Base-by-base conservation (phyloP, 2,797 vertebrate genomes). In the Luscinia luscinia region DNA sequence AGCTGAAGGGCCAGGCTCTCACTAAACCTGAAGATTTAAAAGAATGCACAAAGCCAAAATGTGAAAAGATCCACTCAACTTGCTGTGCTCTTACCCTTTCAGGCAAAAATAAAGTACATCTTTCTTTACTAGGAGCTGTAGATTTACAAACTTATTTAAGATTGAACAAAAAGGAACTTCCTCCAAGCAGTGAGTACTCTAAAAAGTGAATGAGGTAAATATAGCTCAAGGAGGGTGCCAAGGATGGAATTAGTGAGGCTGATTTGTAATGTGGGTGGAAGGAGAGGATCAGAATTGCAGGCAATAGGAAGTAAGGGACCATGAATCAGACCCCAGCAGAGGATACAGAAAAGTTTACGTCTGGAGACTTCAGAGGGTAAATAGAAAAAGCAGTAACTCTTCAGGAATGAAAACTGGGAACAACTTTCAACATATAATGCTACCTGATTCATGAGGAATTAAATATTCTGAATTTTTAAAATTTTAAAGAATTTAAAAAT, bases 181-280 rank as follows among this genome's bases (percentile, higher is more conserved):
- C 45, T 67, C 75, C 68, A 85, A 87, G 28, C 12, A 89, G 40
- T 15, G 16, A 89, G 46, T 40, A 77, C 21, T 79, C 73, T 21
- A 72, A 76, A 84, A 90, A 88, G 21, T 58, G 66, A 83, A 93
- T 79, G 48, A 92, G 32, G 78, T 45, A 96, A 93, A 93, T 87
- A 87, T 11, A 89, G 61, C 61, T 67, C 24, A 72, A 83, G 57
- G 40, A 91, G 41, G 19, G 41, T 1, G 27, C 63, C 59, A 87
- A 85, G 32, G 67, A 93, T 77, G 68, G 91, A 94, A 93, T 87
- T 57, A 77, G 45, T 48, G 57, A 89, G 49, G 64, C 62, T 90
- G 52, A 64, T 84, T 43, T 79, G 38, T 45, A 75, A 43, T 9
- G 36, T 67, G 78, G 82, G 73, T 70, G 62, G 87, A 92, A 93